A percentile compares a stretch with the other conserved stretches of the same genome.
Conservation (phyloP, 1,140 invertebrate species). For the Bombus confusus region DNA sequence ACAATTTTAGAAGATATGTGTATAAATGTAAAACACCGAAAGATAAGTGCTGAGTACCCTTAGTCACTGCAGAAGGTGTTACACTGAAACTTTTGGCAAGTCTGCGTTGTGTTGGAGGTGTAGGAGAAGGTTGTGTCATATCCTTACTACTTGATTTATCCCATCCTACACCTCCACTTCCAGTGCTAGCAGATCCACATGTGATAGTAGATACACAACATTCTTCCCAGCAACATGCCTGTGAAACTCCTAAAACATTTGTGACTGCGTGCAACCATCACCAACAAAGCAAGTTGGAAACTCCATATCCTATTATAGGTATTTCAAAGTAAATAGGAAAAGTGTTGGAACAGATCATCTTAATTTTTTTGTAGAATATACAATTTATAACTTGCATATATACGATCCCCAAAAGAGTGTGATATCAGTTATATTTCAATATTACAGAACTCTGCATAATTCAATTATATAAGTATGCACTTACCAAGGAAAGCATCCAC, state of each 20-base stretch:
- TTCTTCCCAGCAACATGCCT: slow-evolving; percentile 82
- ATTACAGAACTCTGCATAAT: background rate
- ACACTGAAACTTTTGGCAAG: slow-evolving; percentile 95
- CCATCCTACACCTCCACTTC: slow-evolving; percentile 67
- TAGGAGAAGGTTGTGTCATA: slow-evolving; percentile 85
- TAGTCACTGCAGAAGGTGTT: slow-evolving; percentile 86
- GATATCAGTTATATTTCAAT: background rate
- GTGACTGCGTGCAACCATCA: slow-evolving; percentile 74
- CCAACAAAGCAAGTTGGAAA: slow-evolving; percentile 53
- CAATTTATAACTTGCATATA: slow-evolving; percentile 5
- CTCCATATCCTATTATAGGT: slow-evolving; percentile 36
- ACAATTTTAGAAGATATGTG: slow-evolving; percentile 30
- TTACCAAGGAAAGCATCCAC: slow-evolving; percentile 98
- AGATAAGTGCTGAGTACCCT: slow-evolving; percentile 79
- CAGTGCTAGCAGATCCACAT: slow-evolving; percentile 69
- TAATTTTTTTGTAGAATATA: background rate
- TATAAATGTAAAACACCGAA: slow-evolving; percentile 25
- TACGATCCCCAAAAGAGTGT: slow-evolving; percentile 17
- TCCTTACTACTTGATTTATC: slow-evolving; percentile 75
- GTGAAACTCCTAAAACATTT: slow-evolving; percentile 81
- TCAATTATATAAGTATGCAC: slow-evolving; percentile 41
- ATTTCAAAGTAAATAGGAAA: slow-evolving; percentile 25
- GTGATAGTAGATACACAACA: slow-evolving; percentile 77
- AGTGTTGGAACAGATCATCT: background rate
- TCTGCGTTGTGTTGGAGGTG: slow-evolving; percentile 90